These are phyloP conservation scores for Leguminivora glycinivorella DNA, from an alignment of 1,140 invertebrate species.

Conservation along the genomic window DNA sequence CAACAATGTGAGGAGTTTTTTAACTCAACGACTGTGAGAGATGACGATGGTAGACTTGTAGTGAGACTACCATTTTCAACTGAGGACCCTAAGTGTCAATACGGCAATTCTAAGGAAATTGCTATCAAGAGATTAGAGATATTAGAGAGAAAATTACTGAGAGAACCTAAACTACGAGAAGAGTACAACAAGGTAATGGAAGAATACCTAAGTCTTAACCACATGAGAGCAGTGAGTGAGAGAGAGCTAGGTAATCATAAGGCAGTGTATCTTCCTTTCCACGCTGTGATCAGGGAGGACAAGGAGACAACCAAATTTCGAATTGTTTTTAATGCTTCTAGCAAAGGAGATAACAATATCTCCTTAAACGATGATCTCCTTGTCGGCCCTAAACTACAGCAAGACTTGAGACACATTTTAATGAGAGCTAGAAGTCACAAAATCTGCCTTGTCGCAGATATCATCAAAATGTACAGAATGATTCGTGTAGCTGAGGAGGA, in stretches of 20 bases:
- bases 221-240: slow-evolving; percentile 46
- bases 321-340: slow-evolving; percentile 59
- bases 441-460: slow-evolving; percentile 64
- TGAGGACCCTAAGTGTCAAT: slow-evolving; percentile 16
- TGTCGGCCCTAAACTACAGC: slow-evolving; percentile 65
- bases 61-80: slow-evolving; percentile 29
- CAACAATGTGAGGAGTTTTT: slow-evolving; percentile 32
- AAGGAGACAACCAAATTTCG: slow-evolving; percentile 50
- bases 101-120: slow-evolving; percentile 36
- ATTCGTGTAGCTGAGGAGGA: slow-evolving; percentile 49
- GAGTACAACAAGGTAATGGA: slow-evolving; percentile 53
- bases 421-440: slow-evolving; percentile 63
- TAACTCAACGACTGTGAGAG: slow-evolving; percentile 17
- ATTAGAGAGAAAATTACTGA: slow-evolving; percentile 45
- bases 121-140: slow-evolving; percentile 34
- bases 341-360: slow-evolving; percentile 47
- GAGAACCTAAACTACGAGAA: slow-evolving; percentile 40
- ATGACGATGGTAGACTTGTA: slow-evolving; percentile 30
- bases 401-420: slow-evolving; percentile 62
- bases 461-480: slow-evolving; percentile 67
- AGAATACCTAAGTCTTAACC: slow-evolving; percentile 54
- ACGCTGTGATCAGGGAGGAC: slow-evolving; percentile 47
- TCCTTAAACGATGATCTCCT: slow-evolving; percentile 67
- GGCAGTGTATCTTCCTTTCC: slow-evolving; percentile 50
- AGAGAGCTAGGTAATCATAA: slow-evolving; percentile 33